Conservation (phyloP, 2,113 vertebrate genomes). For the Ploceus nigricollis region DNA sequence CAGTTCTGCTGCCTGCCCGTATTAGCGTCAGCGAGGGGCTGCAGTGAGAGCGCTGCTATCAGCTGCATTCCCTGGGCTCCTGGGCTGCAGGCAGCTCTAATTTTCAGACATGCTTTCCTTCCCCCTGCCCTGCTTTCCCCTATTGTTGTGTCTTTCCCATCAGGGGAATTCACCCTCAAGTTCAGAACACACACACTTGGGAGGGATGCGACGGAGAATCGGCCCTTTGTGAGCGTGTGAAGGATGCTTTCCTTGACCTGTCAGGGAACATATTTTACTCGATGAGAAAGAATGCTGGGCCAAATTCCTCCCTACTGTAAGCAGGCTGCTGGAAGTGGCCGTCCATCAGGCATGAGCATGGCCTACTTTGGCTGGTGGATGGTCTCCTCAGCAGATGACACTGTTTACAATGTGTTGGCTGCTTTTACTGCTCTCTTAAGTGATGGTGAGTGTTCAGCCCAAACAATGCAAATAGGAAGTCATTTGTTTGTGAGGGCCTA, state of each 20-base stretch:
- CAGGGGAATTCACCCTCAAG: not conserved
- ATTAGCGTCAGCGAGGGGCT: not conserved
- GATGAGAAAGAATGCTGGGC: conserved; percentile 17
- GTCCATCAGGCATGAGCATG: not conserved
- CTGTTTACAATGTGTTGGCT: not conserved
- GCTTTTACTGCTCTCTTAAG: conserved; percentile 13
- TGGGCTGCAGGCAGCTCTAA: not conserved
- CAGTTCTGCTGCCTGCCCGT: not conserved
- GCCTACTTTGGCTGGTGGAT: not conserved
- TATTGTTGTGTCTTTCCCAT: conserved; percentile 46
- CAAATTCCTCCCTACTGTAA: conserved; percentile 37
- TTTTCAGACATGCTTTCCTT: not conserved
- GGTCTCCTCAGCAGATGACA: not conserved
- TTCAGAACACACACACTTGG: not conserved
- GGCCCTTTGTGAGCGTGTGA: conserved; percentile 20
- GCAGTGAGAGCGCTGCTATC: not conserved
- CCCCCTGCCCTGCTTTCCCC: not conserved
- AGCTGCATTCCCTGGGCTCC: not conserved
- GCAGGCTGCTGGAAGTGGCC: not conserved
- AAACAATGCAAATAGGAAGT: conserved; percentile 34
- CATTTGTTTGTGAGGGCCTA: conserved; percentile 21
- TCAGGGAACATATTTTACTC: conserved; percentile 24
- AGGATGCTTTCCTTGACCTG: conserved; percentile 53
- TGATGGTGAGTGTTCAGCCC: not conserved
- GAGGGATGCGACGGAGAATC: not conserved